These are phyloP conservation scores for Thunnus thynnus DNA, from an alignment of 2,113 vertebrate species.

Conservation along the genomic window DNA sequence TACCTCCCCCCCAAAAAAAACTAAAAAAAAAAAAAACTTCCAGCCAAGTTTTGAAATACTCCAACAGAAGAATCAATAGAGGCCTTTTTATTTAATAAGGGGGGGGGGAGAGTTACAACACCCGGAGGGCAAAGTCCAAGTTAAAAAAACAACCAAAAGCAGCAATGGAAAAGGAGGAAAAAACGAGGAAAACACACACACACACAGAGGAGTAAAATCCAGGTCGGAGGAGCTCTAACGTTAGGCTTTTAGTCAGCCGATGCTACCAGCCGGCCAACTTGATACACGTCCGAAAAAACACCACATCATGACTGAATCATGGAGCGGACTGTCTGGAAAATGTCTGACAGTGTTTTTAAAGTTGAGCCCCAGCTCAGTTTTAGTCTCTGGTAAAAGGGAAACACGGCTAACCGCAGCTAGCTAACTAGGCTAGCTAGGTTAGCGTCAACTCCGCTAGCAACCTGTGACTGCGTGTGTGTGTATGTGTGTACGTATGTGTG, in stretches of 20 bases:
- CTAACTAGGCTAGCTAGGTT: slow-evolving; percentile 57
- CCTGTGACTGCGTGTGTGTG: slow-evolving; percentile 64
- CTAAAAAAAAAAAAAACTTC: slow-evolving; percentile 31
- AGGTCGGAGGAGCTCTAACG: slow-evolving; percentile 25
- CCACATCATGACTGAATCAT: slow-evolving; percentile 50
- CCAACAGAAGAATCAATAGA: slow-evolving; percentile 31
- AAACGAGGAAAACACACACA: background rate
- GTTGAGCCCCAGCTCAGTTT: background rate
- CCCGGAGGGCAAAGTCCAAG: slow-evolving; percentile 62
- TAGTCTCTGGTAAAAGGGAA: background rate
- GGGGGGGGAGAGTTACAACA: slow-evolving; percentile 8
- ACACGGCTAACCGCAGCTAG: slow-evolving; percentile 40
- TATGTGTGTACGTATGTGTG: slow-evolving; percentile 2
- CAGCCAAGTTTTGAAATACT: slow-evolving; percentile 34
- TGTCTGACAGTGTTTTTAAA: background rate
- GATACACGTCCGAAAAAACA: slow-evolving; percentile 57
- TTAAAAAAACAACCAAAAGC: slow-evolving; percentile 31
- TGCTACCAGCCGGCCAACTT: slow-evolving; percentile 70
- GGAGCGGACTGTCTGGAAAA: background rate
- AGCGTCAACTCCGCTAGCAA: slow-evolving; percentile 66
- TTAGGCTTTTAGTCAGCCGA: slow-evolving; percentile 66
- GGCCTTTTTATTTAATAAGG: slow-evolving; percentile 4
- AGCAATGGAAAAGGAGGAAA: background rate
- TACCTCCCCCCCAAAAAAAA: background rate
- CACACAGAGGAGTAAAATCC: slow-evolving; percentile 6